Conservation (phyloP, 1,140 invertebrate genomes). For the Amyelois transitella region DNA sequence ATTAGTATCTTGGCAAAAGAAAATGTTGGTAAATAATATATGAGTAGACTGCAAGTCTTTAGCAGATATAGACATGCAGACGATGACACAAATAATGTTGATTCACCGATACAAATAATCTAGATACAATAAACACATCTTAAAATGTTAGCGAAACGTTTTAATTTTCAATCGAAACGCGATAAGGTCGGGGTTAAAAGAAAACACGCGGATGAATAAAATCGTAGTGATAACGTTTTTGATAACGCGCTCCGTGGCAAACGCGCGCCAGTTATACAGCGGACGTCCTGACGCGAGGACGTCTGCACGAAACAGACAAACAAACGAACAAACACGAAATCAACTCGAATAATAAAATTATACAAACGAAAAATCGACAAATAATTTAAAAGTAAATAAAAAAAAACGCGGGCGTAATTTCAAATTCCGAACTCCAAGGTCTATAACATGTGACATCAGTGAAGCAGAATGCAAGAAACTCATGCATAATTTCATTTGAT, state of each 20-base stretch:
- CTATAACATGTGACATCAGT: slow-evolving; percentile 23
- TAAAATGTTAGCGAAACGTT: background rate
- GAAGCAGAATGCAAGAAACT: slow-evolving; percentile 26
- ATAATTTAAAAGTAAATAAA: slow-evolving; percentile 26
- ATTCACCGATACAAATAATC: background rate
- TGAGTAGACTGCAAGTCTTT: too few species aligned
- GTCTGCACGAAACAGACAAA: slow-evolving; percentile 34
- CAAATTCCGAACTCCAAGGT: slow-evolving; percentile 1
- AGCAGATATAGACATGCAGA: too few species aligned
- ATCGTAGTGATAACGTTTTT: slow-evolving; percentile 38
- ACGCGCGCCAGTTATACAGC: slow-evolving; percentile 37
- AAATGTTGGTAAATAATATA: too few species aligned
- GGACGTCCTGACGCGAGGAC: slow-evolving; percentile 42
- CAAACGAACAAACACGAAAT: slow-evolving; percentile 50
- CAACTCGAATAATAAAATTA: slow-evolving; percentile 46
- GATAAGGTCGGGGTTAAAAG: background rate
- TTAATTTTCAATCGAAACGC: background rate
- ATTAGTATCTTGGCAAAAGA: too few species aligned
- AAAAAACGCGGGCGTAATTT: slow-evolving; percentile 4
- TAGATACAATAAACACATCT: background rate
- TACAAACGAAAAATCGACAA: slow-evolving; percentile 10
- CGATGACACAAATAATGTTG: too few species aligned
- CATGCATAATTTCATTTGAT: slow-evolving; percentile 51
- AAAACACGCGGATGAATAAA: background rate
- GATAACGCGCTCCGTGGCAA: slow-evolving; percentile 33